A percentile compares a stretch with the other conserved stretches of the same genome.
Evolutionary conservation across 2,113 vertebrate genomes (phyloP).

Genomic region (Trogon surrucura): DNA sequence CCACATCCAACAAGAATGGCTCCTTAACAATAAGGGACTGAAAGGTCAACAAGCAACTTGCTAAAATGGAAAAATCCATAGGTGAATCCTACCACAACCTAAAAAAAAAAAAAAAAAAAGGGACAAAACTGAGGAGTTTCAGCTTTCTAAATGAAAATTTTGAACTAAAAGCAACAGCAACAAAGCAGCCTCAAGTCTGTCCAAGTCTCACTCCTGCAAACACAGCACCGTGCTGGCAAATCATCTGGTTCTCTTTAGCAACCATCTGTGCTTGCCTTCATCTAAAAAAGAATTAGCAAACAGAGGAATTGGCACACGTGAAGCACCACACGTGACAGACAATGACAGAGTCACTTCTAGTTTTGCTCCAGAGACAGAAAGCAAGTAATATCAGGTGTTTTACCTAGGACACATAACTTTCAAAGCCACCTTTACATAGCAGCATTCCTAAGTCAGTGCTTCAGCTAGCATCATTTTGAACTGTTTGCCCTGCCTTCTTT

Average conservation of each 20-base stretch:
- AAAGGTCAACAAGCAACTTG: background rate
- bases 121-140: background rate
- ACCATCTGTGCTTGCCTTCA: constrained; percentile 46
- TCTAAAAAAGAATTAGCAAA: constrained; percentile 25
- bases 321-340: background rate
- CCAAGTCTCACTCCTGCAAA: background rate
- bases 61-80: background rate
- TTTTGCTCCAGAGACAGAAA: background rate
- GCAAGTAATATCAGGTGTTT: background rate
- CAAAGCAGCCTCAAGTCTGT: background rate
- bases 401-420: background rate
- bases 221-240: background rate
- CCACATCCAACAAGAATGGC: background rate
- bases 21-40: background rate
- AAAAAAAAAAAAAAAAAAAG: background rate
- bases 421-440: background rate
- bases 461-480: background rate
- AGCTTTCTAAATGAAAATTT: background rate
- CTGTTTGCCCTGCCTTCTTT: background rate
- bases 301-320: background rate
- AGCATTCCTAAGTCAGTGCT: background rate
- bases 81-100: background rate
- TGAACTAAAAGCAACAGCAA: background rate
- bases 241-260: constrained; percentile 8
- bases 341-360: background rate